These are phyloP conservation scores for Gymnoscopelus braueri DNA, from an alignment of 2,797 vertebrate genomes.

Conservation along the genomic window DNA sequence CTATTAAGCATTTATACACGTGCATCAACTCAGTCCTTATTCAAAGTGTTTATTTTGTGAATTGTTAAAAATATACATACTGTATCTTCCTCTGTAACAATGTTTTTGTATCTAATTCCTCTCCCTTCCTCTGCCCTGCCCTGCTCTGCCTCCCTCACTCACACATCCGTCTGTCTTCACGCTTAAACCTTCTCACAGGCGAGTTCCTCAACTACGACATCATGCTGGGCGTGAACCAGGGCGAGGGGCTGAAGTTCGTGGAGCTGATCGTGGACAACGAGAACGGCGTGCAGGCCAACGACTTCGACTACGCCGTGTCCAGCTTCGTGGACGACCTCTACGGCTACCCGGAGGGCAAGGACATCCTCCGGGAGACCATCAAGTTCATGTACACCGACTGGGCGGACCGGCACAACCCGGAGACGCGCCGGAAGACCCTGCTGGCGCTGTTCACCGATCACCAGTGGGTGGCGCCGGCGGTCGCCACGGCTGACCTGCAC, in stretches of 20 bases:
- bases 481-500: conserved; percentile 98
- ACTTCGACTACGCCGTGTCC: conserved; percentile 99
- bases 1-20: not conserved
- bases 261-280: conserved; percentile 98
- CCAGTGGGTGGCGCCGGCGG: conserved; percentile 98
- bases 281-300: conserved; percentile 97
- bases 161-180: not conserved
- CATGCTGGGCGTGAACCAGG: conserved; percentile 99
- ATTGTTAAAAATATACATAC: not conserved
- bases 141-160: not conserved
- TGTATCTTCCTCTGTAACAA: not conserved
- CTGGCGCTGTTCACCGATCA: conserved; percentile 98
- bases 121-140: not conserved
- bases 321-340: conserved; percentile 99
- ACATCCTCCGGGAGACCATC: conserved; percentile 97
- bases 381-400: conserved; percentile 99
- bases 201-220: conserved; percentile 99
- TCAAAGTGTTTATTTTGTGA: not conserved
- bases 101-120: not conserved
- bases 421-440: conserved; percentile 95
- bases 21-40: not conserved
- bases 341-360: conserved; percentile 98
- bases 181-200: conserved; percentile 56
- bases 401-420: conserved; percentile 97
- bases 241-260: conserved; percentile 97